These are phyloP conservation scores for Nymphalis polychloros DNA, from an alignment of 2,888 invertebrate species.

Conservation along the genomic window DNA sequence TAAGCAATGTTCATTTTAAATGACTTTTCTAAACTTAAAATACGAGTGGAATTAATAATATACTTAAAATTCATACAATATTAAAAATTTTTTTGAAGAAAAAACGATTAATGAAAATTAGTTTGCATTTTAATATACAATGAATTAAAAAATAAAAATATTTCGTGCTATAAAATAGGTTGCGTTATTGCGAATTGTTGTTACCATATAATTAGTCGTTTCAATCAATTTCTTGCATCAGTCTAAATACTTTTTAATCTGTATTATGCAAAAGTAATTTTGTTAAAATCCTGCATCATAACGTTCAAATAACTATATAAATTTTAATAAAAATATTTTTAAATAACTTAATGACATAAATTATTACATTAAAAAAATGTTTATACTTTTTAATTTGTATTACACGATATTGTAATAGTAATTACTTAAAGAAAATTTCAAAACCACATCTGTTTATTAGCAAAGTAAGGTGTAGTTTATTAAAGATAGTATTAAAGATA, in stretches of 20 bases:
- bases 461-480: too few relatives aligned
- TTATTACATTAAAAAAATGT: too few relatives aligned
- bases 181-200: constrained; percentile 25
- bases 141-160: constrained; percentile 21
- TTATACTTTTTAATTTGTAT: too few relatives aligned
- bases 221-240: constrained; percentile 28
- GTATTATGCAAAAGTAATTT: constrained; percentile 25
- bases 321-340: neutral
- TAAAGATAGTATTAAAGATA: too few relatives aligned
- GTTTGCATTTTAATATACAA: constrained; percentile 5
- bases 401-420: too few relatives aligned
- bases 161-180: constrained; percentile 22
- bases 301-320: neutral
- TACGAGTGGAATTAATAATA: neutral
- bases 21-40: neutral
- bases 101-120: constrained; percentile 11
- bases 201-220: constrained; percentile 26
- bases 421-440: too few relatives aligned
- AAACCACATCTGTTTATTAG: too few relatives aligned
- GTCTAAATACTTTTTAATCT: constrained; percentile 21
- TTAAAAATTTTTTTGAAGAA: neutral
- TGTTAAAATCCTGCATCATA: constrained; percentile 11
- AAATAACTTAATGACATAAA: neutral
- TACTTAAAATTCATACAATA: neutral
- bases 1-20: too few relatives aligned